Base-by-base conservation (phyloP, 2,797 vertebrate genomes). In the Rachycentron canadum region DNA sequence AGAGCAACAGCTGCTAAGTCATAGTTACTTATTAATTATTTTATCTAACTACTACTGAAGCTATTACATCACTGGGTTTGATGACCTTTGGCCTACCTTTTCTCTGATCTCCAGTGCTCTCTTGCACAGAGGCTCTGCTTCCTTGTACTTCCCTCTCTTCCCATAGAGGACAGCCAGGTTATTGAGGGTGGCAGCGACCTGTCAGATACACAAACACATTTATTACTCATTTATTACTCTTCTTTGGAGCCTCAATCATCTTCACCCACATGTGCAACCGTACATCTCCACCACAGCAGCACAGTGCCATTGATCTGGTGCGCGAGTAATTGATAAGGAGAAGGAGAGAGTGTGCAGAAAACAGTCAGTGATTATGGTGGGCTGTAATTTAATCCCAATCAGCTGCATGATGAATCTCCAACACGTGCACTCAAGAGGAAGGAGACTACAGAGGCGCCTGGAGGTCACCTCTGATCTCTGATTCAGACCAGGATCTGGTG, bases 171-270 rank as follows among this genome's bases (percentile, higher is more conserved):
- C 97, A 0, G 96, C 97, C 85, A 97, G 91, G 89, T 97, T 97
- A 90, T 97, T 98, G 78, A 98, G 95, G 0, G 97, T 97, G 0
- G 97, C 96, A 0, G 97, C 97, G 78, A 99, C 98, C 97, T 99
- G 88, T 43, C 36, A 16, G 69, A 28, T 4, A 79, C 78, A 92
- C 79, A 88, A 10, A 84, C 50, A 66, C 53, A 66, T n/a, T 11
- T 8, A 21, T 79, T 13, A 75, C 41, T 45, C 28, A n/a, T 19
- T 26, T 57, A 34, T 25, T 9, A 36, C 32, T 32, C 32, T 32
- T 32, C n/a, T n/a, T n/a, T n/a, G n/a, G n/a, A 30, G 28, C 25
- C 23, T 71, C 49, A 61, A 59, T 61, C 59, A 47, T 58, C 30
- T 26, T 49, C 82, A 76, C 65, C 55, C 69, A 8, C 11, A 25